Percentiles rank a stretch among this genome's conserved stretches.
Evolutionary conservation across 2,888 invertebrate genomes (phyloP).

Genomic region (Agrilus cyanescens): DNA sequence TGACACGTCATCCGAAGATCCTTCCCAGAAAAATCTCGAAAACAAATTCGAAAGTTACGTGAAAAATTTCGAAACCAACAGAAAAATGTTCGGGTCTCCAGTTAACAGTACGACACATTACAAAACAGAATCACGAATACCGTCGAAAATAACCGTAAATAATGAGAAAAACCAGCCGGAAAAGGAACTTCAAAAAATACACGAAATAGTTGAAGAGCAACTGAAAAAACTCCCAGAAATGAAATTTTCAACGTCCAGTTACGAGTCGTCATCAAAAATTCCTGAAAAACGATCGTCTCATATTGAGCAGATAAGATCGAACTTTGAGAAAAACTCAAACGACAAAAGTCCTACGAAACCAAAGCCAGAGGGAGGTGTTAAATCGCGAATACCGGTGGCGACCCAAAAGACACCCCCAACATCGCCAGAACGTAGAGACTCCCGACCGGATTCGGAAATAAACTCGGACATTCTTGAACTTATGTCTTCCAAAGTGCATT

Average conservation of each 20-base stretch:
- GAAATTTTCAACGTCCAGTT: slow-evolving; percentile 51
- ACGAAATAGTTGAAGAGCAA: slow-evolving; percentile 33
- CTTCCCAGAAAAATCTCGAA: slow-evolving; percentile 33
- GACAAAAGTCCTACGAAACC: slow-evolving; percentile 37
- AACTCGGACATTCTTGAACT: slow-evolving; percentile 32
- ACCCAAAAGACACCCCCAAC: slow-evolving; percentile 33
- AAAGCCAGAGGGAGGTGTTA: slow-evolving; percentile 22
- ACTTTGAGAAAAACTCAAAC: slow-evolving; percentile 31
- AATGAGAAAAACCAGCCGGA: slow-evolving; percentile 25
- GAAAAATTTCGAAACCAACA: slow-evolving; percentile 27
- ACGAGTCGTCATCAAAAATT: slow-evolving; percentile 45
- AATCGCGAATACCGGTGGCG: slow-evolving; percentile 33
- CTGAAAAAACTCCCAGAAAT: slow-evolving; percentile 40
- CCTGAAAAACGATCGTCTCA: slow-evolving; percentile 48
- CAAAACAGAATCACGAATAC: slow-evolving; percentile 14
- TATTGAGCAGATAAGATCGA: slow-evolving; percentile 38
- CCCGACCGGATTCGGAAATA: slow-evolving; percentile 27
- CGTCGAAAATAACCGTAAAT: slow-evolving; percentile 15
- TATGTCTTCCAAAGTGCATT: slow-evolving; percentile 30
- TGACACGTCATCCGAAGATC: slow-evolving; percentile 31
- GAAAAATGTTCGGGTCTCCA: slow-evolving; percentile 24
- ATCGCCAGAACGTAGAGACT: slow-evolving; percentile 31
- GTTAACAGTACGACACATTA: slow-evolving; percentile 10
- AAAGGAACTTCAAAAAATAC: slow-evolving; percentile 30
- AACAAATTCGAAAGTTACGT: slow-evolving; percentile 31